Evolutionary conservation across 2,113 vertebrate species (phyloP), one percentile per base, ranked within the genome.

Genomic region (Phainopepla nitens): DNA sequence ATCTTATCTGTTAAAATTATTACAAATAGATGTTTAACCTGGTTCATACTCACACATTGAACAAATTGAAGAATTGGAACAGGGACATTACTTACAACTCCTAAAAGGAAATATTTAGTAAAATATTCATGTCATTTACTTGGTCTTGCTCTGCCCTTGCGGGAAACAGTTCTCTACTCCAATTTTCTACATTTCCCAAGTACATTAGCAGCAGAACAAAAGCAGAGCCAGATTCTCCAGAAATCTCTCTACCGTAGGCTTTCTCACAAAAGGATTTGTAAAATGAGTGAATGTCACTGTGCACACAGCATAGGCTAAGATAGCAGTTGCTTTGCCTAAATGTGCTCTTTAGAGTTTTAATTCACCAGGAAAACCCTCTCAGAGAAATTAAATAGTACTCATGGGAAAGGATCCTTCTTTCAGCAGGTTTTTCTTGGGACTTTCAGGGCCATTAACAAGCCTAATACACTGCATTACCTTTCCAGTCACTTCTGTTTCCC

Each of bases 351-450:
- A 66, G 93, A 93, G 93, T 80, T 97, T 88, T 92, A 97, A 97
- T 96, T 97, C 97, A 95, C 87, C 84, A 96, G 97, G 96, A 97
- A 97, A 97, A 92, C 87, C 96, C 97, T 98, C 97, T 96, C 87
- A 27, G 96, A 75, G 98, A 98, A 99, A 99, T 84, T 77, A 97
- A 98, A 99, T 98, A 97, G 97, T 97, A 98, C 98, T 98, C 98
- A n/a, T 93, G 98, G 98, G 98, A 98, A 96, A 88, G 72, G 82
- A 94, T 94, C 93, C 93, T 95, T 96, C 98, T 98, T 98, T 98
- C 97, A 97, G 95, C 94, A 92, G 97, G 96, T 93, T 95, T 90
- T 96, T 95, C 97, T 95, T 72, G 95, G 97, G 96, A 98, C 92
- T 96, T 96, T 96, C 87, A 97, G 85, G 77, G 89, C 98, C 98